A percentile compares a stretch with the other conserved stretches of the same genome.
These are phyloP conservation scores for Tylochromis polylepis DNA, from an alignment of 2,113 vertebrate species.

Conservation along the genomic window DNA sequence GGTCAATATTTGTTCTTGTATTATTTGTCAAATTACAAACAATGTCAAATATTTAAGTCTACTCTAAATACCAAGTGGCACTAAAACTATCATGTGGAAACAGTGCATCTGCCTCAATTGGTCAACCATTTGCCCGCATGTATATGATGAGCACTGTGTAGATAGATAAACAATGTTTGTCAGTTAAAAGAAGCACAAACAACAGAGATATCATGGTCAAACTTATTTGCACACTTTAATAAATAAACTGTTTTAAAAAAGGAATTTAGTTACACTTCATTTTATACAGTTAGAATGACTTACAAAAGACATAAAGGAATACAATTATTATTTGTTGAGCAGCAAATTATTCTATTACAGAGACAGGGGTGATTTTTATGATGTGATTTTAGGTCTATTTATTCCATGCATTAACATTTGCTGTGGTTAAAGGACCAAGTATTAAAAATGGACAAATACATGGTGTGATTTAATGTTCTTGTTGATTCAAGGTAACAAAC, in stretches of 20 bases:
- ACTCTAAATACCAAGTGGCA: not conserved
- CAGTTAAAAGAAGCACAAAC: not conserved
- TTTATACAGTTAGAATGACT: not conserved
- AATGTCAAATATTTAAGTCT: not conserved
- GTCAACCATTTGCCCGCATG: not conserved
- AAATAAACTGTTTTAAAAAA: constrained; percentile 54
- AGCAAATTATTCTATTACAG: not conserved
- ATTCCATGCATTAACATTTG: constrained; percentile 28
- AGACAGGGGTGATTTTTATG: not conserved
- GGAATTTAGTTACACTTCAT: constrained; percentile 7
- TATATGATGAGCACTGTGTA: not conserved
- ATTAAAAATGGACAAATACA: not conserved
- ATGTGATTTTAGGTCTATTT: not conserved
- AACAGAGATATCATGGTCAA: constrained; percentile 18
- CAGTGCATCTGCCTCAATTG: not conserved
- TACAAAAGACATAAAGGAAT: constrained; percentile 13
- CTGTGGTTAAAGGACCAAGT: not conserved
- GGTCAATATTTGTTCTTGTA: not conserved
- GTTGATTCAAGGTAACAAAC: not conserved
- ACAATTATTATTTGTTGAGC: not conserved
- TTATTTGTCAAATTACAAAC: not conserved
- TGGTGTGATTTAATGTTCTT: not conserved
- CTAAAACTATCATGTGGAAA: not conserved
- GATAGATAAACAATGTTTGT: not conserved
- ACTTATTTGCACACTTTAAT: constrained; percentile 47